Evolutionary conservation across 2,888 invertebrate genomes (phyloP).

Genomic region (Erebia ligea): DNA sequence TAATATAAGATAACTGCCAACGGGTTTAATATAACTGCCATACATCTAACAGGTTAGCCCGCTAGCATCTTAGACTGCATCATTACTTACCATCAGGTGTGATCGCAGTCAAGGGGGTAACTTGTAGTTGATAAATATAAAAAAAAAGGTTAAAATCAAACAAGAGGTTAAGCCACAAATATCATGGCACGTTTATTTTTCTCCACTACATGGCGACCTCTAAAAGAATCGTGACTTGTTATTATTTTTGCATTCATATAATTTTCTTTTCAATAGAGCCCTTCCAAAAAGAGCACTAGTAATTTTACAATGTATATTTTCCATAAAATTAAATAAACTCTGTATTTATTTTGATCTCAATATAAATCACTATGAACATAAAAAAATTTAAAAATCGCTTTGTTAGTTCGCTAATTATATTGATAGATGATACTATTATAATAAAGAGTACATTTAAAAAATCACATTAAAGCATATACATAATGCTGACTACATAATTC

Average conservation of each 20-base stretch:
- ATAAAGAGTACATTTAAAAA: slow-evolving; percentile 84
- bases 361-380: slow-evolving; percentile 80
- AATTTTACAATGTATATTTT: slow-evolving; percentile 80
- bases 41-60: too few species aligned
- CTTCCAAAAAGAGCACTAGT: slow-evolving; percentile 73
- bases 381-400: slow-evolving; percentile 71
- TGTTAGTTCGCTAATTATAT: slow-evolving; percentile 82
- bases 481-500: slow-evolving; percentile 83
- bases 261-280: slow-evolving; percentile 76
- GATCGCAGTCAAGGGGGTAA: too few species aligned
- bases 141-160: slow-evolving; percentile 54
- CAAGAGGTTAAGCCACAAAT: slow-evolving; percentile 77
- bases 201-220: slow-evolving; percentile 84
- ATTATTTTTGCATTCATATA: slow-evolving; percentile 77
- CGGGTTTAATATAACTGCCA: too few species aligned
- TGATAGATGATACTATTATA: slow-evolving; percentile 81
- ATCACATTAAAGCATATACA: slow-evolving; percentile 84
- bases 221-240: slow-evolving; percentile 84
- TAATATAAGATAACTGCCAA: too few species aligned
- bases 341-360: slow-evolving; percentile 80
- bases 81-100: too few species aligned
- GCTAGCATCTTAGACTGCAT: too few species aligned
- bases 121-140: too few species aligned
- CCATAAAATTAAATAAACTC: slow-evolving; percentile 83
- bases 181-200: slow-evolving; percentile 85